These are phyloP conservation scores for Chironomus riparius DNA, from an alignment of 2,888 invertebrate genomes.

Conservation along the genomic window DNA sequence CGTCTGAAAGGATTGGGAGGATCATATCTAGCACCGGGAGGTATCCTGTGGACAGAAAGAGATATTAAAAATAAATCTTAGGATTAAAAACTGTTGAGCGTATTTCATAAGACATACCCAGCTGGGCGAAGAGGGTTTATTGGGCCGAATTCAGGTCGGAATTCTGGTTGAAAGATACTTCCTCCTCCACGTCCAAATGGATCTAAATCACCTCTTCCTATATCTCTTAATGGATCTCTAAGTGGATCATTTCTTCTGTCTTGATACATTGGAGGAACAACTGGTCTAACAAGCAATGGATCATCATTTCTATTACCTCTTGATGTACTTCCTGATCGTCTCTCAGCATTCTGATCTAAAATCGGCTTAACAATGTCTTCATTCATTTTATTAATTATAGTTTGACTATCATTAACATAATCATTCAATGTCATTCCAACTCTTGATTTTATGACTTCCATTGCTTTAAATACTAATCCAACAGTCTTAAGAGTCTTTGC, in stretches of 20 bases:
- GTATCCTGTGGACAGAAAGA: constrained; percentile 35
- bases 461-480: constrained; percentile 51
- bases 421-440: constrained; percentile 44
- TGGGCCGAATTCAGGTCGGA: constrained; percentile 28
- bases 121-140: background rate
- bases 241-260: constrained; percentile 27
- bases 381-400: background rate
- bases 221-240: constrained; percentile 41
- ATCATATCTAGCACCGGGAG: constrained; percentile 77
- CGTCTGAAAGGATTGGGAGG: constrained; percentile 64
- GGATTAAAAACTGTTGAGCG: no score
- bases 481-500: constrained; percentile 47
- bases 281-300: constrained; percentile 6
- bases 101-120: constrained; percentile 3
- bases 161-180: constrained; percentile 62
- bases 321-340: constrained; percentile 34
- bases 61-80: no score
- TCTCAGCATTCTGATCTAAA: constrained; percentile 36
- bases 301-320: constrained; percentile 7
- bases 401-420: background rate
- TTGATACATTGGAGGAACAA: constrained; percentile 33
- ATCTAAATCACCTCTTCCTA: constrained; percentile 70
- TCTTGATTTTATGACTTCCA: constrained; percentile 46
- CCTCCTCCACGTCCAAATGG: constrained; percentile 62
- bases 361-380: constrained; percentile 34